Base-by-base conservation (phyloP, 2,888 invertebrate species). In the Agrotis ipsilon region DNA sequence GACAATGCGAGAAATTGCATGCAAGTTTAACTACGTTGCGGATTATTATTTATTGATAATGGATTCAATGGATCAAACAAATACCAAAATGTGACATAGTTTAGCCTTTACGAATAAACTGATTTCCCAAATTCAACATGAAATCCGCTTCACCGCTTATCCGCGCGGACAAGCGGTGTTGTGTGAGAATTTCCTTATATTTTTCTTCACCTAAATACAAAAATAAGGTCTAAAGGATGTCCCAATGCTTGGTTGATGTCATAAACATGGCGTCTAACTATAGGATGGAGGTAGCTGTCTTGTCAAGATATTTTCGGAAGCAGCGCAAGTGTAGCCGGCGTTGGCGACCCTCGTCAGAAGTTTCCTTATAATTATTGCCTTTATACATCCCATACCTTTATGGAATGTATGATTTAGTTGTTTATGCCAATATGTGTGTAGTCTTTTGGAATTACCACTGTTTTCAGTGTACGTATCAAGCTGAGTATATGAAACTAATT, bases 271-370 rank as follows among this genome's bases (percentile, higher is more conserved):
- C 65, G 68, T 74, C 62, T 24, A 60, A 24, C 39, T 75, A 66
- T 69, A 67, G 59, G 68, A 71, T 60, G 11, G 9, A 39, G 39
- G 39, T 39, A 70, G 71, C 59, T 76, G 73, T 73, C 75, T 79
- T 81, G 77, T 72, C 84, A 74, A 81, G 87, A 86, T 82, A 83
- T 84, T 80, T 89, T 86, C 81, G 81, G 81, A 85, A 85, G 81
- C 85, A 84, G 81, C 88, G 80, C 91, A 91, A 90, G 92, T 94
- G 93, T 88, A 83, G 76, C 83, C 80, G 92, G 91, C 92, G 83
- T 87, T 80, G 82, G 86, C 83, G 91, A 94, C 94, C 94, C 94
- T 93, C 91, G 93, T 94, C 94, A 94, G 74, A 77, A 81, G 78
- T 85, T 87, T 81, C 86, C 85, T 89, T 86, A 88, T 91, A 90